phyloP scores from a whole-genome alignment of 2,888 invertebrate species.

The Dynastes grantii region DNA sequence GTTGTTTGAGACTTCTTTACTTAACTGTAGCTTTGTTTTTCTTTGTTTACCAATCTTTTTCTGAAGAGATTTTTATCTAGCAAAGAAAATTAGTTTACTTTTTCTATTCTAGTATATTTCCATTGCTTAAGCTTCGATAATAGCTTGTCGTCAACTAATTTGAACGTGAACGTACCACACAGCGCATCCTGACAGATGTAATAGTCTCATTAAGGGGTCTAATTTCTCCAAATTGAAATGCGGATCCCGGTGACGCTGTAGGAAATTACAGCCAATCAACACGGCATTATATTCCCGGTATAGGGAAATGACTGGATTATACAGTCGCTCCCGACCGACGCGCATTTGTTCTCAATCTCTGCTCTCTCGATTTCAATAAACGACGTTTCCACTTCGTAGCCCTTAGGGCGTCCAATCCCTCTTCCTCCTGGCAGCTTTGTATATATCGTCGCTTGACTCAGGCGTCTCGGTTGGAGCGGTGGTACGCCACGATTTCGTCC shows the following conservation, averaged over 20 bases:
- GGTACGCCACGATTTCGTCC: neutral
- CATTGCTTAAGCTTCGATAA: neutral
- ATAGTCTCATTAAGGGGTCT: constrained; percentile 62
- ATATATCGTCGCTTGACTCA: neutral
- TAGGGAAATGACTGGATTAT: constrained; percentile 59
- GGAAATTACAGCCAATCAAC: constrained; percentile 66
- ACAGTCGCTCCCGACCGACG: constrained; percentile 24
- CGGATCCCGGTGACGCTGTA: constrained; percentile 60
- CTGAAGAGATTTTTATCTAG: too few species aligned
- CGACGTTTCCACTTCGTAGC: constrained; percentile 33
- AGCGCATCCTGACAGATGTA: constrained; percentile 57
- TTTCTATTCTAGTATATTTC: neutral
- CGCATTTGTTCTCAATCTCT: constrained; percentile 39
- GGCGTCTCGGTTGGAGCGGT: neutral
- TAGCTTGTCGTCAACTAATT: neutral
- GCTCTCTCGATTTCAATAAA: constrained; percentile 42
- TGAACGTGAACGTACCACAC: constrained; percentile 57
- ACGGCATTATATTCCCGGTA: constrained; percentile 60
- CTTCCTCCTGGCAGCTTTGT: neutral
- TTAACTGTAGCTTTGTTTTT: too few species aligned
- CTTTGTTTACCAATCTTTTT: too few species aligned
- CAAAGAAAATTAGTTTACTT: neutral
- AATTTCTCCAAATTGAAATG: constrained; percentile 61
- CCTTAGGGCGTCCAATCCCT: neutral
- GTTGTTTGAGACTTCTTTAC: too few species aligned